These are phyloP conservation scores for Mareca strepera DNA, from an alignment of 2,797 vertebrate species.

Conservation along the genomic window DNA sequence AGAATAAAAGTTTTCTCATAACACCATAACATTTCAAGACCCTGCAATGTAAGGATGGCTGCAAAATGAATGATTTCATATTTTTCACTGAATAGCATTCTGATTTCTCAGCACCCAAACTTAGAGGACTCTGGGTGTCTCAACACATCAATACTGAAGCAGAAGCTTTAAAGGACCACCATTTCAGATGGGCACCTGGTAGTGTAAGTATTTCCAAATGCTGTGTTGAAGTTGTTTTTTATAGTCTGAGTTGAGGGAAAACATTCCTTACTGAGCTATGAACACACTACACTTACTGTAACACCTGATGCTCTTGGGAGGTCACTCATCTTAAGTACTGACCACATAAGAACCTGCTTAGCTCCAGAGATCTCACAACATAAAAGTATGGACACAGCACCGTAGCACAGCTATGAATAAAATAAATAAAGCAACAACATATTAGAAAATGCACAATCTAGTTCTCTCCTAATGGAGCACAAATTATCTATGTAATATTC, in stretches of 20 bases:
- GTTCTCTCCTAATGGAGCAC: not conserved
- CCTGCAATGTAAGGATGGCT: not conserved
- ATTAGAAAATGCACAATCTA: conserved; percentile 46
- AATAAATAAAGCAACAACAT: conserved; percentile 47
- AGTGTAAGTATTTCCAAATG: conserved; percentile 42
- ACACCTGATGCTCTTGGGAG: conserved; percentile 61
- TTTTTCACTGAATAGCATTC: not conserved
- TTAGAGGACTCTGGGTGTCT: not conserved
- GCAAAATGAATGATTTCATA: not conserved
- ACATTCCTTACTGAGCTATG: conserved; percentile 9
- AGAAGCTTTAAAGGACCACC: conserved; percentile 68
- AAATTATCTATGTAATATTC: not conserved
- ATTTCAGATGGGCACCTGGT: conserved; percentile 34
- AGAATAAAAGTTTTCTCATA: not conserved
- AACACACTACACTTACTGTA: conserved; percentile 62
- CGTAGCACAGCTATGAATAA: conserved; percentile 64
- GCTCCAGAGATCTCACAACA: conserved; percentile 60
- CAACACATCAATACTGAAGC: not conserved
- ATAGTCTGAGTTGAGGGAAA: conserved; percentile 11
- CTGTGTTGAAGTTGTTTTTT: not conserved
- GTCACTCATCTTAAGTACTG: conserved; percentile 58
- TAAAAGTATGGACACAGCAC: conserved; percentile 46
- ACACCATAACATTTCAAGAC: not conserved
- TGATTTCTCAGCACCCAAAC: not conserved
- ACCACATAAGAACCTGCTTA: conserved; percentile 68